These are phyloP conservation scores for Probaryconus sp. DNA, from an alignment of 1,140 invertebrate genomes.

Conservation along the genomic window DNA sequence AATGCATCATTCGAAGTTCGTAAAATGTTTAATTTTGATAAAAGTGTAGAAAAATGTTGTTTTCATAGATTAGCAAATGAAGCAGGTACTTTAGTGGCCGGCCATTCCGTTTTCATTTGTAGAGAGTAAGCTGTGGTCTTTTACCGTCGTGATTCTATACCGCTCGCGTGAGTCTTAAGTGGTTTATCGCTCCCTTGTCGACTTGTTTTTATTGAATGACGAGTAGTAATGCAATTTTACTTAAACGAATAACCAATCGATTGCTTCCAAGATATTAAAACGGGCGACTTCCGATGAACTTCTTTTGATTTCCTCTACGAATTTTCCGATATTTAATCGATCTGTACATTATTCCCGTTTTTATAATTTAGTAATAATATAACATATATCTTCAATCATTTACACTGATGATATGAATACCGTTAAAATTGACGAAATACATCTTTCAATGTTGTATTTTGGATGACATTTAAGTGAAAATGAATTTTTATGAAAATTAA, in stretches of 20 bases:
- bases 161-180: slow-evolving; percentile 70
- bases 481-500: slow-evolving; percentile 21
- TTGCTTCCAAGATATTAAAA: slow-evolving; percentile 67
- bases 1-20: slow-evolving; percentile 38
- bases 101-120: slow-evolving; percentile 49
- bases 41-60: slow-evolving; percentile 21
- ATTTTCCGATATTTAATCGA: slow-evolving; percentile 39
- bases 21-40: slow-evolving; percentile 30
- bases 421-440: too few species aligned
- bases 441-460: too few species aligned
- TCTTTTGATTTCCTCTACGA: slow-evolving; percentile 65
- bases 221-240: slow-evolving; percentile 73
- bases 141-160: slow-evolving; percentile 48
- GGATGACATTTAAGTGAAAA: slow-evolving; percentile 3
- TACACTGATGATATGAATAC: too few species aligned
- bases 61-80: slow-evolving; percentile 6
- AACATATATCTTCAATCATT: too few species aligned
- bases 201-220: slow-evolving; percentile 76
- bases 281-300: slow-evolving; percentile 60
- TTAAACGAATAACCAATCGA: slow-evolving; percentile 75
- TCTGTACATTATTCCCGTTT: slow-evolving; percentile 13
- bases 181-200: slow-evolving; percentile 72
- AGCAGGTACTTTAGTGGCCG: slow-evolving; percentile 35
- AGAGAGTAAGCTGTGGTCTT: slow-evolving; percentile 19
- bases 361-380: too few species aligned